Percentiles rank a stretch among this genome's conserved stretches.
Conservation (phyloP, 2,888 invertebrate species). For the Macaria notata region DNA sequence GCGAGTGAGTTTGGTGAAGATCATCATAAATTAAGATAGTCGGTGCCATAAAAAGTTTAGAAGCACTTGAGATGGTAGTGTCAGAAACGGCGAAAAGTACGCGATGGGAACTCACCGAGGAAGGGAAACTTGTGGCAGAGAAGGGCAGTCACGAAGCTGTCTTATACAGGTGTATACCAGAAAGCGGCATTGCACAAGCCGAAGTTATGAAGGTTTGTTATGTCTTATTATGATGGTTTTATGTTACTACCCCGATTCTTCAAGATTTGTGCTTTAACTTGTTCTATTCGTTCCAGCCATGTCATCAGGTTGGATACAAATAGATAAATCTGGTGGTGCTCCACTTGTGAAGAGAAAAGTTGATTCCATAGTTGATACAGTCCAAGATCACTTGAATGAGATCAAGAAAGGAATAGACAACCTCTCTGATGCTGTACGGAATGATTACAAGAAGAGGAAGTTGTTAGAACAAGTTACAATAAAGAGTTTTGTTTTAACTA, state of each 20-base stretch:
- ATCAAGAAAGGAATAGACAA: conserved; percentile 83
- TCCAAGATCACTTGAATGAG: conserved; percentile 86
- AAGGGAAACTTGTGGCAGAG: conserved; percentile 90
- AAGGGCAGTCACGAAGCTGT: conserved; percentile 97
- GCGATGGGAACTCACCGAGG: conserved; percentile 92
- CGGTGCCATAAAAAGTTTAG: conserved; percentile 95
- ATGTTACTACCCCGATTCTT: neutral
- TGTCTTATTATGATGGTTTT: too few relatives aligned
- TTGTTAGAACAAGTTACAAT: conserved; percentile 92
- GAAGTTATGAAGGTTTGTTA: conserved; percentile 88
- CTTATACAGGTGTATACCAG: conserved; percentile 90
- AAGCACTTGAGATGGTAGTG: conserved; percentile 88
- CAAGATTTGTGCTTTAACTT: neutral
- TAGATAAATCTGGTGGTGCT: conserved; percentile 89
- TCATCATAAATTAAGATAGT: conserved; percentile 96
- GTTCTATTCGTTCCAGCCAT: conserved; percentile 84
- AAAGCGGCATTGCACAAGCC: conserved; percentile 87
- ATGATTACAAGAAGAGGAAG: conserved; percentile 97
- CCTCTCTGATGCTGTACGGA: conserved; percentile 86
- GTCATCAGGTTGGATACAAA: conserved; percentile 94
- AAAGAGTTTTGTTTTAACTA: conserved; percentile 92
- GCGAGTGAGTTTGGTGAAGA: conserved; percentile 87
- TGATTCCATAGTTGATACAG: conserved; percentile 85
- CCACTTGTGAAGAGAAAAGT: conserved; percentile 89
- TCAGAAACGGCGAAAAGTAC: conserved; percentile 88